phyloP scores from a whole-genome alignment of 2,888 invertebrate species.

The Phyllotreta cruciferae region DNA sequence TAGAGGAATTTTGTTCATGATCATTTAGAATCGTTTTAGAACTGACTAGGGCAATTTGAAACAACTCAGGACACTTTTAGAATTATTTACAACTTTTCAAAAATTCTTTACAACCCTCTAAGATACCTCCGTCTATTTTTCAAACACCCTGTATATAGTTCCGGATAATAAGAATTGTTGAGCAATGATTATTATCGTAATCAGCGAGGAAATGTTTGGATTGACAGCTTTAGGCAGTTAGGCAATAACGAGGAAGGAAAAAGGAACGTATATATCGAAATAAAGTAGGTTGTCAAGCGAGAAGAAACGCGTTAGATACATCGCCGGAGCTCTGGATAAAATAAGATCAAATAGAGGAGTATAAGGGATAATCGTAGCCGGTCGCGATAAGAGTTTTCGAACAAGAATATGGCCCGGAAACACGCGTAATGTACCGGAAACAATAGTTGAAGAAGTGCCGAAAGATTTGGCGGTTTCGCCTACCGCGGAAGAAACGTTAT shows the following conservation, averaged over 20 bases:
- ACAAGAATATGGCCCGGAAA: constrained; percentile 60
- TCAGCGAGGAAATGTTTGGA: constrained; percentile 1
- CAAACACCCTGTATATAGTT: too few relatives aligned
- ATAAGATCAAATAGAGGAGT: constrained; percentile 47
- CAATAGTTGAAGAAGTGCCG: constrained; percentile 58
- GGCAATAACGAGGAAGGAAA: constrained; percentile 21
- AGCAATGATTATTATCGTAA: constrained; percentile 8
- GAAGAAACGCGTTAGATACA: constrained; percentile 33
- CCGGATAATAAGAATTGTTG: background rate
- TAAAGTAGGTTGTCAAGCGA: constrained; percentile 35
- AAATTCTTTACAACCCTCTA: too few relatives aligned
- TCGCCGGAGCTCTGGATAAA: constrained; percentile 37
- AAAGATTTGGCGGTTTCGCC: constrained; percentile 30
- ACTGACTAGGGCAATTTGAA: too few relatives aligned
- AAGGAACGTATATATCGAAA: constrained; percentile 28
- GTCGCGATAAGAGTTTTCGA: constrained; percentile 55
- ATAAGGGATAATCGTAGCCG: constrained; percentile 56
- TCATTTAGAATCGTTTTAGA: too few relatives aligned
- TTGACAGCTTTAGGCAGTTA: constrained; percentile 19
- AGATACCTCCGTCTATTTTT: too few relatives aligned
- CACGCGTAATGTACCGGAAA: constrained; percentile 60
- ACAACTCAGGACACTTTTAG: too few relatives aligned
- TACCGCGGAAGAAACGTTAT: background rate
- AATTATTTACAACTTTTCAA: too few relatives aligned
- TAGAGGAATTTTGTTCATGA: too few relatives aligned